A percentile compares a stretch with the other conserved stretches of the same genome.
These are phyloP conservation scores for Apodemia duryi DNA, from an alignment of 2,888 invertebrate genomes.

Conservation along the genomic window DNA sequence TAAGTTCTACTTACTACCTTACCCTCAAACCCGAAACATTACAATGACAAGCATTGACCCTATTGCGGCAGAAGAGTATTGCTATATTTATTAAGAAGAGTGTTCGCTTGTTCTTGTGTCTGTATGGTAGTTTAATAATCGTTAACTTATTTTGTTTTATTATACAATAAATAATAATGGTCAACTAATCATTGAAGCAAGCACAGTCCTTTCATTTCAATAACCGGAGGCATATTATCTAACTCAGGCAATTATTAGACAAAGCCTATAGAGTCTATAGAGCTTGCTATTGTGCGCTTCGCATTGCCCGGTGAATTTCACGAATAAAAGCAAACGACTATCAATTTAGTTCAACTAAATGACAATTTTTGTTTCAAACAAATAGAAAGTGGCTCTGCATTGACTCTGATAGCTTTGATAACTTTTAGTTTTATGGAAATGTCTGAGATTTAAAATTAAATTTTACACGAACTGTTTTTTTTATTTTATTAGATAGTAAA, in stretches of 20 bases:
- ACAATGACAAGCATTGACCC: too few relatives aligned
- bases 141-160: too few relatives aligned
- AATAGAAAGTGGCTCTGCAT: constrained; percentile 4
- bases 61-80: too few relatives aligned
- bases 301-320: background rate
- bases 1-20: too few relatives aligned
- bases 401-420: background rate
- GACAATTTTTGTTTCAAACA: constrained; percentile 9
- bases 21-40: too few relatives aligned
- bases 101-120: too few relatives aligned
- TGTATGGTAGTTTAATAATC: too few relatives aligned
- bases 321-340: background rate
- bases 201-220: background rate
- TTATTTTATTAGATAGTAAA: too few relatives aligned
- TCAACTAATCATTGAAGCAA: too few relatives aligned
- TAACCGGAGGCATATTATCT: background rate
- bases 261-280: background rate
- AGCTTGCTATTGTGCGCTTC: background rate
- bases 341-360: constrained; percentile 5
- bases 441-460: background rate
- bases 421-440: background rate
- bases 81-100: too few relatives aligned
- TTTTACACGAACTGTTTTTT: too few relatives aligned
- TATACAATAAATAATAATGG: too few relatives aligned
- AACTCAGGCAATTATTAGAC: background rate